These are phyloP conservation scores for Rotaria magnacalcarata DNA, from an alignment of 2,888 invertebrate species.

Conservation along the genomic window DNA sequence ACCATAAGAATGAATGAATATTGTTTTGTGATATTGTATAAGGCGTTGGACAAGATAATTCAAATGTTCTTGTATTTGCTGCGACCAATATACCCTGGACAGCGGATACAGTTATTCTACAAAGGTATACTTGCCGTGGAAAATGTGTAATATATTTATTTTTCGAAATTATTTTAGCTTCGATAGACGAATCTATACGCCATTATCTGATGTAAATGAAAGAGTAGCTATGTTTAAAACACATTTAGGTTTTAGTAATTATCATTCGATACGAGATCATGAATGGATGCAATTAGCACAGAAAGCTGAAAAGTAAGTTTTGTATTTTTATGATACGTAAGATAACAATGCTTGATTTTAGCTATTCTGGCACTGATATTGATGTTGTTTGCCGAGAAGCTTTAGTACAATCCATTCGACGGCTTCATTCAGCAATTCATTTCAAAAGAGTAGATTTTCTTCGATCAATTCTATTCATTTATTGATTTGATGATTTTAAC, in stretches of 20 bases:
- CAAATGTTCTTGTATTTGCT: constrained; percentile 86
- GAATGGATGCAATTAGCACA: neutral
- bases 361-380: constrained; percentile 97
- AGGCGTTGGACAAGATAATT: constrained; percentile 81
- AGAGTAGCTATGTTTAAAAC: constrained; percentile 87
- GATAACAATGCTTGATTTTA: neutral
- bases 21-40: no score
- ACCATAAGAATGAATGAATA: no score
- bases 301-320: neutral
- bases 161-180: constrained; percentile 67
- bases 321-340: no score
- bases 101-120: constrained; percentile 74
- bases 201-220: constrained; percentile 88
- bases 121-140: constrained; percentile 60
- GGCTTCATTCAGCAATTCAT: constrained; percentile 96
- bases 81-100: constrained; percentile 79
- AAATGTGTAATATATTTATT: no score
- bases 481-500: neutral
- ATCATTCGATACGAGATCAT: neutral
- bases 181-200: constrained; percentile 79
- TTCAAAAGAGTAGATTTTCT: constrained; percentile 68
- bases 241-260: constrained; percentile 76
- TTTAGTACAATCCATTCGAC: constrained; percentile 95
- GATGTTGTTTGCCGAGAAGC: constrained; percentile 90
- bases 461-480: constrained; percentile 55